Base-by-base conservation (phyloP, 35 echinoderm and acorn worm genomes). In the Holothuria glaberrima region DNA sequence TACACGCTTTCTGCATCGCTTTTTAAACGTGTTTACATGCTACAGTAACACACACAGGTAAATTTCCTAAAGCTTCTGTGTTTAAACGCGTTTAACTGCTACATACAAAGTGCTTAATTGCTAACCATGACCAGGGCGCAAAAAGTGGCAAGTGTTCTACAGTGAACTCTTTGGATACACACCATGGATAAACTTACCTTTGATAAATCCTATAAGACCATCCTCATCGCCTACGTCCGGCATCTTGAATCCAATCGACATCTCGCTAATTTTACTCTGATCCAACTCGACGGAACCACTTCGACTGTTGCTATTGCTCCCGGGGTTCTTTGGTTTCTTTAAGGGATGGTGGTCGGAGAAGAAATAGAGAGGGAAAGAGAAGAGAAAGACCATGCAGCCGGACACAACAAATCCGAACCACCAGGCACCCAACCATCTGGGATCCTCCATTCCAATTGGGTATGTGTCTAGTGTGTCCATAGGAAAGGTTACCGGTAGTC, bases 401-500 rank as follows among this genome's bases (percentile, higher is more conserved):
- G 56, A 59, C 0, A 94, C 74, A 20, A 94, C 69, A 36, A 94
- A 97, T 38, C 92, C 92, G 18, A 94, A 61, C 95, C 95, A 97
- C 95, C 95, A 97, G 31, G 95, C 95, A 3, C 95, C 95, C 9
- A 97, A 48, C 87, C 88, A 97, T 24, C 93, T 74, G 9, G 95
- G 95, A 61, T 97, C 92, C 41, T 86, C 93, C 48, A 69, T 46
- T 9, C 68, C 68, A 28, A 92, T 86, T 2, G 83, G 68, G 3
- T 59, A 82, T 6, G 89, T 64, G 3, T 81, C 45, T 10, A 81
- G 46, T 0, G 33, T 56, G 19, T 57, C 75, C 34, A 80, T 74
- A 21, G 82, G 84, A 62, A 94, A 94, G 12, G 75, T 62, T 12
- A 72, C 72, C 18, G 89, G 89, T 56, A 73, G 68, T 25, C 71